Base-by-base conservation (phyloP, 2,888 invertebrate species). In the Microctonus hyperodae region DNA sequence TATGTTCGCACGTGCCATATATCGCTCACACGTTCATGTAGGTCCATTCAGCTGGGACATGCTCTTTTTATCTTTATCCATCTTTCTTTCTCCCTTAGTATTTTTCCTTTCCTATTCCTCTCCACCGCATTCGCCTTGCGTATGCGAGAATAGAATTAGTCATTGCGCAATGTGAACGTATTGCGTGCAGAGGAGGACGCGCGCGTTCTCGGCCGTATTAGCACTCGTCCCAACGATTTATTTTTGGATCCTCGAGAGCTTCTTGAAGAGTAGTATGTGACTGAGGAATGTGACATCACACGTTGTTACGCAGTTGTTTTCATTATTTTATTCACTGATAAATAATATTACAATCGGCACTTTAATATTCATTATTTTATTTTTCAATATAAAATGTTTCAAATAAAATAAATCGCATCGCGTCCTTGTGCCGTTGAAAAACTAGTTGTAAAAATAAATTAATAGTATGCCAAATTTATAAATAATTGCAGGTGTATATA, bases 101-200 rank as follows among this genome's bases (percentile, higher is more conserved):
- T 51, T 55, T 2, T 28, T 31, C 33, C 1, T 55, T 10, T 20
- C 1, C 16, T 33, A 13, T 23, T 33, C 33, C 16, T 16, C 6
- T 13, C 20, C 31, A 16, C 33, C 50, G 20, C n/a, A 50, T 61
- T 22, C 20, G 51, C 9, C 44, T 33, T 61, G 53, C 50, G 25
- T 28, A 55, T 44, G 59, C 61, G 16, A 66, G 66, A 66, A 66
- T 66, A 66, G 48, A 66, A 61, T 61, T 28, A 61, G 66, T 56
- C n/a, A 66, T 66, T 61, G 61, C 61, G 66, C 66, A 66, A 66
- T 51, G 28, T 20, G 22, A n/a, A 48, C 35, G 61, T 56, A 61
- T 66, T 61, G 56, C 56, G 60, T 61, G 53, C 33, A 48, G n/a
- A n/a, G 31, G 33, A 22, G 28, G 23, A 51, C 44, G 35, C 64